Evolutionary conservation across 2,113 vertebrate species (phyloP).

Genomic region (Panthera tigris): DNA sequence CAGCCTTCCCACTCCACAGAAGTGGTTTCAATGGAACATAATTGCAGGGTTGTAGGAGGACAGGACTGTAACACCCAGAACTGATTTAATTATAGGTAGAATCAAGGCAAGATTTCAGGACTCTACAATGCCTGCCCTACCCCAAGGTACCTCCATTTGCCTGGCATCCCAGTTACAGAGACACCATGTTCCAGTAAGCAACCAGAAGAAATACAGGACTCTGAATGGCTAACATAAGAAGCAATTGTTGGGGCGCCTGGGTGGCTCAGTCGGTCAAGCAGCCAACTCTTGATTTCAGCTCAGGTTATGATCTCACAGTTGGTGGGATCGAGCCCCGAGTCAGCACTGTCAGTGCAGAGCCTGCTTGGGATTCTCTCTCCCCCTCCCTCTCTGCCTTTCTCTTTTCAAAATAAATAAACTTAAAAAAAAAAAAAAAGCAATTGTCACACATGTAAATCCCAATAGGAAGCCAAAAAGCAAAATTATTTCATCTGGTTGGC

Average conservation of each 20-base stretch:
- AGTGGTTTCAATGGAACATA: background rate
- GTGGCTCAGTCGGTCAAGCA: too few species aligned
- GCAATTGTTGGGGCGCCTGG: too few species aligned
- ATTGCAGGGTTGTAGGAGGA: background rate
- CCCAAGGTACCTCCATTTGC: background rate
- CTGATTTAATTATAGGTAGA: background rate
- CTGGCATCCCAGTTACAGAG: background rate
- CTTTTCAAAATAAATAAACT: too few species aligned
- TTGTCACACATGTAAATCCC: background rate
- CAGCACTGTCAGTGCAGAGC: too few species aligned
- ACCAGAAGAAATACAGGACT: background rate
- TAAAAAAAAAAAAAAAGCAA: background rate
- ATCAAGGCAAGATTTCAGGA: background rate
- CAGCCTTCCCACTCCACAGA: background rate
- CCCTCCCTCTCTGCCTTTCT: too few species aligned
- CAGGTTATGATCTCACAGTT: too few species aligned
- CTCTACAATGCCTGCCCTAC: background rate
- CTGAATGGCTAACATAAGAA: background rate
- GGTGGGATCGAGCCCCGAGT: too few species aligned
- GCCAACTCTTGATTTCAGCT: too few species aligned
- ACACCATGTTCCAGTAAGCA: background rate
- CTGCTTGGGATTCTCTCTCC: too few species aligned
- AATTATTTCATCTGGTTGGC: background rate
- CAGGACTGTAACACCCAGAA: background rate
- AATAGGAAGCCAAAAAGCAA: background rate